Percentiles rank a stretch among this genome's conserved stretches.
Evolutionary conservation across 2,113 vertebrate species (phyloP).

Genomic region (Chionomys nivalis): DNA sequence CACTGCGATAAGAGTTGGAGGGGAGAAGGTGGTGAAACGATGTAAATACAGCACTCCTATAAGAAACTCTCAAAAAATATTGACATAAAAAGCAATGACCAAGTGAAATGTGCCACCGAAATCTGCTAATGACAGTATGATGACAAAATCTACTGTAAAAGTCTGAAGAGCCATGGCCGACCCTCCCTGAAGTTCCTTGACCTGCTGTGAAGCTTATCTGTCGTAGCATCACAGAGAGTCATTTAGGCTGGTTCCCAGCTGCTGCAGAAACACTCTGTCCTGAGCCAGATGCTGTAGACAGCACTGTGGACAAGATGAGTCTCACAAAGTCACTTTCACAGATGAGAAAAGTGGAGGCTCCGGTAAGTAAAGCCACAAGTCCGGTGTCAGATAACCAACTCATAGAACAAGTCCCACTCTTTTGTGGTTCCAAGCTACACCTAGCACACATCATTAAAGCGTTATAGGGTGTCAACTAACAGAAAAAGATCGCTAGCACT

Average conservation of each 20-base stretch:
- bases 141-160: neutral
- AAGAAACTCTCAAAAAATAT: neutral
- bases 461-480: neutral
- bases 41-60: neutral
- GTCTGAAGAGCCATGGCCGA: neutral
- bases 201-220: neutral
- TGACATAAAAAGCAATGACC: neutral
- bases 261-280: neutral
- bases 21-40: neutral
- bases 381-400: neutral
- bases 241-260: neutral
- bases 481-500: neutral
- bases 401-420: neutral
- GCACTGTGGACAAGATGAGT: neutral
- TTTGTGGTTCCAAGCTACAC: neutral
- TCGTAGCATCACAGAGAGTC: neutral
- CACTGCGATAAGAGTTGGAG: neutral
- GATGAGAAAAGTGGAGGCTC: neutral
- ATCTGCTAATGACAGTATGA: neutral
- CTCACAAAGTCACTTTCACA: conserved; percentile 14
- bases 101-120: neutral
- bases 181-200: neutral
- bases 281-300: neutral
- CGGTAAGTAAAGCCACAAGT: neutral
- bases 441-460: neutral